phyloP scores from a whole-genome alignment of 1,140 invertebrate genomes.

The Bombus superbus region DNA sequence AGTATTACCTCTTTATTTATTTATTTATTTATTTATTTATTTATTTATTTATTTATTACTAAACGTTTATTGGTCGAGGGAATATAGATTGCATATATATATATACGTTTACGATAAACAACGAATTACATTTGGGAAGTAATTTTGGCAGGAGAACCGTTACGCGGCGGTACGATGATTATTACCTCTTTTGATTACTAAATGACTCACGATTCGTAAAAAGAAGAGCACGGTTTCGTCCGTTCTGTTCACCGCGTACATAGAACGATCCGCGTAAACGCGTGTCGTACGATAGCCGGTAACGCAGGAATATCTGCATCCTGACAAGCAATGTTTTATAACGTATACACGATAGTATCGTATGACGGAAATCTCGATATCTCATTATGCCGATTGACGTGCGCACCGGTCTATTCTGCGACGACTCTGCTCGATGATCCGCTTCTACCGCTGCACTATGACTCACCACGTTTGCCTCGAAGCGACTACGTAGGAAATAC shows the following conservation, averaged over 20 bases:
- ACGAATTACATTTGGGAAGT: no score
- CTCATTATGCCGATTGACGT: background rate
- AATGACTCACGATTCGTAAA: background rate
- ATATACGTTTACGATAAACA: no score
- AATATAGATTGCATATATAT: no score
- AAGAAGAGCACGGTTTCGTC: background rate
- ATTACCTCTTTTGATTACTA: background rate
- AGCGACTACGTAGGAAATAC: background rate
- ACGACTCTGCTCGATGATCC: background rate
- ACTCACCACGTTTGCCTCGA: constrained; percentile 4
- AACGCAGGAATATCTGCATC: background rate
- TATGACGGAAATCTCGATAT: constrained; percentile 14
- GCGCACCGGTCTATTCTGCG: background rate
- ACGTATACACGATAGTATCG: background rate
- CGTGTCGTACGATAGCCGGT: background rate
- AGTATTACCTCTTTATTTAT: no score
- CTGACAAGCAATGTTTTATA: background rate
- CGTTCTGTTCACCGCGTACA: background rate
- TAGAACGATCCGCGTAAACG: background rate
- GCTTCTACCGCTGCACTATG: background rate
- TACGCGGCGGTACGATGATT: no score
- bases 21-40: no score
- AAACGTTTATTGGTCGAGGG: no score
- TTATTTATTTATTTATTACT: no score
- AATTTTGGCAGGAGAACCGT: no score